A percentile compares a stretch with the other conserved stretches of the same genome.
phyloP scores from a whole-genome alignment of 2,113 vertebrate genomes.

The Sinocyclocheilus anshuiensis region DNA sequence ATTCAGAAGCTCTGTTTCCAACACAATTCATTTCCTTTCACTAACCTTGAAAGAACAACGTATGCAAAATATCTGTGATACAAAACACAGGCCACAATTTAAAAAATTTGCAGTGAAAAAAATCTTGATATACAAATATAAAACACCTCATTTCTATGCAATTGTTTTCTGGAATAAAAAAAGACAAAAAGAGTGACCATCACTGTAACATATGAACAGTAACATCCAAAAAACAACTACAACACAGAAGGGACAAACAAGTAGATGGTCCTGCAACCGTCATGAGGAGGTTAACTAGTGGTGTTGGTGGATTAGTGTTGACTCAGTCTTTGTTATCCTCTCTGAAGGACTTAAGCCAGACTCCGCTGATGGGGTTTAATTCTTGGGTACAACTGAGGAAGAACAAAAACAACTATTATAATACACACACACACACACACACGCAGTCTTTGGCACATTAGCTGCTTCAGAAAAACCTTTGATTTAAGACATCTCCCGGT shows the following conservation, averaged over 20 bases:
- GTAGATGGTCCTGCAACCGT: not conserved
- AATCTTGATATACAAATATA: not conserved
- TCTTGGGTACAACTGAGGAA: constrained; percentile 89
- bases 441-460: not conserved
- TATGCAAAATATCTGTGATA: not conserved
- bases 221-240: not conserved
- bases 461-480: not conserved
- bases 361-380: constrained; percentile 96
- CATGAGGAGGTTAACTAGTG: not conserved
- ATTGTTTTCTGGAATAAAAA: not conserved
- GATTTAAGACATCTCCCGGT: too few relatives aligned
- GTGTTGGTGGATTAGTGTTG: not conserved
- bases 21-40: not conserved
- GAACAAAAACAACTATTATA: not conserved
- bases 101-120: too few relatives aligned
- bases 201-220: not conserved
- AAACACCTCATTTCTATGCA: not conserved
- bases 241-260: not conserved
- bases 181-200: not conserved
- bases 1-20: not conserved
- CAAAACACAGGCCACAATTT: not conserved
- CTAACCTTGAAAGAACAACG: not conserved
- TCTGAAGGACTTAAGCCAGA: constrained; percentile 81
- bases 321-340: not conserved
- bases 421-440: not conserved